Conservation (phyloP, 2,113 vertebrate species). For the Oreochromis spilurus region DNA sequence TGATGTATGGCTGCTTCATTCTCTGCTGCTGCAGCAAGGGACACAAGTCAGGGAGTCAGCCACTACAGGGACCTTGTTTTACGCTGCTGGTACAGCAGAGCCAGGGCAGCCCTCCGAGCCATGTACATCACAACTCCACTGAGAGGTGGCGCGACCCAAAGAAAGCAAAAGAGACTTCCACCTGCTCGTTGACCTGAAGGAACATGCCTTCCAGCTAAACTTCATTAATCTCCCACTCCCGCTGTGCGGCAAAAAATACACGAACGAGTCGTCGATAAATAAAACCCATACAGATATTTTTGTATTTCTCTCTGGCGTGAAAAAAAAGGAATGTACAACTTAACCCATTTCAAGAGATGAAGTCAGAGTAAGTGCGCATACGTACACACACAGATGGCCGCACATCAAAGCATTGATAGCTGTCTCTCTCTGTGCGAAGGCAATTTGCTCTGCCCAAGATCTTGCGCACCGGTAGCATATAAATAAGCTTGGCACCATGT, state of each 20-base stretch:
- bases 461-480: conserved; percentile 61
- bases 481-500: conserved; percentile 61
- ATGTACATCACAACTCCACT: conserved; percentile 24
- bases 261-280: conserved; percentile 28
- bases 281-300: conserved; percentile 19
- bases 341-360: neutral
- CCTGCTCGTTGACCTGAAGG: conserved; percentile 35
- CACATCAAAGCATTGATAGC: conserved; percentile 60
- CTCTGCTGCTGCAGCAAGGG: conserved; percentile 18
- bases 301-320: neutral
- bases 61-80: conserved; percentile 36
- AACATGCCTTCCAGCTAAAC: neutral
- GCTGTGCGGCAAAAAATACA: neutral
- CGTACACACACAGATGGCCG: conserved; percentile 25
- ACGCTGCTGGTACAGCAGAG: conserved; percentile 16
- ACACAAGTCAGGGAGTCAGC: conserved; percentile 41
- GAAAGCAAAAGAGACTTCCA: conserved; percentile 16
- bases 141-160: conserved; percentile 14
- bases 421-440: conserved; percentile 50
- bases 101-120: conserved; percentile 18
- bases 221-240: conserved; percentile 8
- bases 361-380: neutral
- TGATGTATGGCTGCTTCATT: conserved; percentile 60
- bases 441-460: conserved; percentile 61
- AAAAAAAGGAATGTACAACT: conserved; percentile 7